Base-by-base conservation (phyloP, 2,797 vertebrate species). In the Sebastes taczanowskii region DNA sequence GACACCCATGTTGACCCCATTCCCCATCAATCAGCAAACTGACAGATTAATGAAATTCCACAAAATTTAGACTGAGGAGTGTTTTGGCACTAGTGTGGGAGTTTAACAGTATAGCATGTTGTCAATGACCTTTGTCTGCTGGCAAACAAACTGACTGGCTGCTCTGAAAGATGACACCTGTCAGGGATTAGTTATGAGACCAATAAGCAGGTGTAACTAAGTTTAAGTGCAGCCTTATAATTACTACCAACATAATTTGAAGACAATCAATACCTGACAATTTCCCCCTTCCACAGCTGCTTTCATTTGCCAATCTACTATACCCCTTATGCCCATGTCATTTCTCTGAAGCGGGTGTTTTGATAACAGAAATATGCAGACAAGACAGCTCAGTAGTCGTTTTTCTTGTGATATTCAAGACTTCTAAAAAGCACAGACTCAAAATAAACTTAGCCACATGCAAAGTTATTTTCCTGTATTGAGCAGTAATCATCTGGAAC, bases 131-230 rank as follows among this genome's bases (percentile, higher is more conserved):
- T 88, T 76, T 69, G 32, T 74, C 74, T 83, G 59, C 65, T 86
- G 66, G 62, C 46, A 83, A 78, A 88, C 68, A 77, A 66, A 61
- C 58, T 42, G 56, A 73, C 59, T 64, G 23, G 65, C 64, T 49
- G 63, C 61, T 69, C 69, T 92, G 81, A 90, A 88, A 89, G 61
- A 71, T 27, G 71, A 90, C 62, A 86, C 77, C 79, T 71, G 65
- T 71, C 71, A 79, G 53, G 46, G 71, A 77, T 87, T 81, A 65
- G 74, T 74, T 64, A 71, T 84, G 76, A 85, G 29, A 73, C 70
- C 74, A 79, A 83, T 53, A 68, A 85, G 78, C 82, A 87, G 76
- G 74, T 85, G 77, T 38, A 75, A 63, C 27, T 27, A 22, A 34
- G 49, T 52, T 34, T 20, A 72, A 49, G 27, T 23, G 23, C 6